These are phyloP conservation scores for Karalla daura DNA, from an alignment of 2,797 vertebrate genomes.

Conservation along the genomic window DNA sequence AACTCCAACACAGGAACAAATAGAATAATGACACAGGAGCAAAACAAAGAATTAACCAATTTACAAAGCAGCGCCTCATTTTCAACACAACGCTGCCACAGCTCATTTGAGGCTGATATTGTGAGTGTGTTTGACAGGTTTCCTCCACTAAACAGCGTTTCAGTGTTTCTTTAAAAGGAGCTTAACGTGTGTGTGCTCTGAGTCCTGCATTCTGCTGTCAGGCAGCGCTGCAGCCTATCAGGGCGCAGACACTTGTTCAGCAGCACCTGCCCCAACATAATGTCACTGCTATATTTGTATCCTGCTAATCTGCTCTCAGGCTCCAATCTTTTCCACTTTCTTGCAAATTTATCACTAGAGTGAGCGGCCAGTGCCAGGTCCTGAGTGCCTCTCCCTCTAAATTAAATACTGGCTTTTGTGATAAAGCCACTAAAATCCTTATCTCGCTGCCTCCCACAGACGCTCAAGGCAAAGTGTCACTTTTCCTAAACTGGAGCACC, in stretches of 20 bases:
- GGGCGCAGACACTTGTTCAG: constrained; percentile 82
- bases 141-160: not conserved
- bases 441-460: constrained; percentile 91
- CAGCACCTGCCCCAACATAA: constrained; percentile 86
- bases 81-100: constrained; percentile 11
- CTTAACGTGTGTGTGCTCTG: constrained; percentile 50
- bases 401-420: constrained; percentile 99
- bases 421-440: constrained; percentile 99
- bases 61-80: constrained; percentile 14
- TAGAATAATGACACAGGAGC: constrained; percentile 31
- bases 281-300: constrained; percentile 90
- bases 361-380: constrained; percentile 89
- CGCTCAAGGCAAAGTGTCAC: constrained; percentile 94
- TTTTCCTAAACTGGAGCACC: constrained; percentile 85
- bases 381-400: constrained; percentile 96
- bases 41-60: constrained; percentile 43
- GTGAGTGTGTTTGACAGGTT: not conserved
- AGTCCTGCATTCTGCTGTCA: constrained; percentile 56
- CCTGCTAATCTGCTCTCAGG: constrained; percentile 85
- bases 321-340: constrained; percentile 86
- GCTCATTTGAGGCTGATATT: constrained; percentile 26
- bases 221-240: constrained; percentile 77
- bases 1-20: constrained; percentile 24
- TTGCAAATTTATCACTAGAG: constrained; percentile 95
- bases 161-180: constrained; percentile 39